These are phyloP conservation scores for Tyrannus savana DNA, from an alignment of 2,113 vertebrate species.

Conservation along the genomic window DNA sequence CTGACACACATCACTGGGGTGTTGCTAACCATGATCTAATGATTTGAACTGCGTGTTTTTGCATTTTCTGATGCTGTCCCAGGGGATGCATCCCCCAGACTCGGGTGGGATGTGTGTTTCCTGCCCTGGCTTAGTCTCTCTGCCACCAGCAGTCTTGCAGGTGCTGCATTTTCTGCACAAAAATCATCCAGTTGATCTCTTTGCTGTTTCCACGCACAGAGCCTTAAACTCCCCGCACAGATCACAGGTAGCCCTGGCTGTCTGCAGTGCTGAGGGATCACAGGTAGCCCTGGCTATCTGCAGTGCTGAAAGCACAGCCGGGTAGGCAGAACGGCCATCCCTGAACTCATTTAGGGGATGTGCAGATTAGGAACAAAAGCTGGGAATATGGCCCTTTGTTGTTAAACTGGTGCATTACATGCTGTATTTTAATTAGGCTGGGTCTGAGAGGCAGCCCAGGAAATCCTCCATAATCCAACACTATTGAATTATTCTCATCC, in stretches of 20 bases:
- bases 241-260: background rate
- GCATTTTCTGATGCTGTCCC: background rate
- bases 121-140: background rate
- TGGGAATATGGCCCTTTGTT: conserved; percentile 22
- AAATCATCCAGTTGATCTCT: background rate
- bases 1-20: accelerated
- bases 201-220: background rate
- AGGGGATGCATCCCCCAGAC: background rate
- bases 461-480: conserved; percentile 59
- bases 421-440: conserved; percentile 67
- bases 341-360: conserved; percentile 35
- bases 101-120: background rate
- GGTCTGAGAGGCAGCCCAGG: conserved; percentile 47
- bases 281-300: background rate
- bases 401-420: conserved; percentile 50
- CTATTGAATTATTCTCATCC: conserved; percentile 63
- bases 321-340: background rate
- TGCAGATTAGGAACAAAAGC: conserved; percentile 19
- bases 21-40: background rate
- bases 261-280: too few species aligned
- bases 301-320: background rate
- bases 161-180: background rate
- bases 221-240: background rate
- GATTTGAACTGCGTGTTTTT: background rate
- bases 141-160: background rate